Evolutionary conservation across 2,888 invertebrate species (phyloP).

Genomic region (Drosophila rubida): DNA sequence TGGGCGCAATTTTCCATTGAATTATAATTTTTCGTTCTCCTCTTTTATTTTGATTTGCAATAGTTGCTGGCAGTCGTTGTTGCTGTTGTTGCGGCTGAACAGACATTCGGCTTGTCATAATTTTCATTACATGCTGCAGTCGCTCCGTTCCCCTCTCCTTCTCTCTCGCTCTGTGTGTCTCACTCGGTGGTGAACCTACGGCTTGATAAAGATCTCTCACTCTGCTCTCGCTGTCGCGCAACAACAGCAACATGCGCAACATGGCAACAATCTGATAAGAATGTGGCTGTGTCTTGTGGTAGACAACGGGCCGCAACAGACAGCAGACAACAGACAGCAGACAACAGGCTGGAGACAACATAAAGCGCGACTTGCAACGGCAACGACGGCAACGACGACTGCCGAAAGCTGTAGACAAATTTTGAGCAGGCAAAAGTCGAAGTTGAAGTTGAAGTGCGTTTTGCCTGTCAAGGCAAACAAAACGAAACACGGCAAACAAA

Average conservation of each 20-base stretch:
- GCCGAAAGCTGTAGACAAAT: constrained; percentile 12
- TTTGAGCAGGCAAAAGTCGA: constrained; percentile 20
- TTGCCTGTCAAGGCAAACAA: constrained; percentile 60
- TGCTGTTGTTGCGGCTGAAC: constrained; percentile 33
- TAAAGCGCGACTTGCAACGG: constrained; percentile 7
- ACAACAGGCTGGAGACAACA: background rate
- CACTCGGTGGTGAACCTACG: constrained; percentile 58
- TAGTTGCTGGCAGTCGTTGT: constrained; percentile 32
- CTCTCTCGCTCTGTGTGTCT: constrained; percentile 8
- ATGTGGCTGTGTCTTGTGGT: constrained; percentile 62
- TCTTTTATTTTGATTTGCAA: constrained; percentile 25
- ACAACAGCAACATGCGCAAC: constrained; percentile 37
- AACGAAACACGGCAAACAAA: constrained; percentile 12
- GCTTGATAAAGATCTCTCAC: constrained; percentile 78
- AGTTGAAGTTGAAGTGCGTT: constrained; percentile 54
- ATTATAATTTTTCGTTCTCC: constrained; percentile 67
- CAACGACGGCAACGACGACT: background rate
- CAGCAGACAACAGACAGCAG: constrained; percentile 11
- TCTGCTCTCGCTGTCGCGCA: constrained; percentile 27
- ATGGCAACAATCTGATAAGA: constrained; percentile 78
- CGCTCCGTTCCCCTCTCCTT: constrained; percentile 38
- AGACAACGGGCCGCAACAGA: constrained; percentile 6
- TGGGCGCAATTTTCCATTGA: constrained; percentile 77
- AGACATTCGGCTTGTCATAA: constrained; percentile 75
- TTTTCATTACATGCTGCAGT: constrained; percentile 75